Evolutionary conservation across 1,140 invertebrate genomes (phyloP).

Genomic region (Parapsyche elsis): DNA sequence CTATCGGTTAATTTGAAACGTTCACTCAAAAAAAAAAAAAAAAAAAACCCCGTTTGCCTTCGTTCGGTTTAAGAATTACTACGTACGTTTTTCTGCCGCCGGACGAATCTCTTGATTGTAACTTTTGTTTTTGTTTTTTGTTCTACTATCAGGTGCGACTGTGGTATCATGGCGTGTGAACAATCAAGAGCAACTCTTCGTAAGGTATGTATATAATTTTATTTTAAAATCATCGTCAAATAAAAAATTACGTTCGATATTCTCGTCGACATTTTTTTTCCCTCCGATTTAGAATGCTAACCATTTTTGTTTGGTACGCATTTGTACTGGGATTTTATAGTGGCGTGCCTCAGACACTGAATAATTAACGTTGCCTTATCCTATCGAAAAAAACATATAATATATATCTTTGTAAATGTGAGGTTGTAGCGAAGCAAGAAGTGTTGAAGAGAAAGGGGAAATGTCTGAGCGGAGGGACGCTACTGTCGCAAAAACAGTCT

Average conservation of each 20-base stretch:
- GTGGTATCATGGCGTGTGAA: conserved; percentile 95
- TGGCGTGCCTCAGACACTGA: conserved; percentile 40
- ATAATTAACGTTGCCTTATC: conserved; percentile 48
- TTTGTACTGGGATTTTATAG: background rate
- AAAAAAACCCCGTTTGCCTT: conserved; percentile 19
- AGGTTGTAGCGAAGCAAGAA: conserved; percentile 17
- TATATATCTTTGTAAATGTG: conserved; percentile 2
- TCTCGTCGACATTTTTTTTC: background rate
- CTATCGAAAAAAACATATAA: conserved; percentile 36
- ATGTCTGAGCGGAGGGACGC: conserved; percentile 47
- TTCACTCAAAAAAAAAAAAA: too few species aligned
- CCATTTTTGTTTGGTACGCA: too few species aligned
- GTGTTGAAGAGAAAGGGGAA: conserved; percentile 45
- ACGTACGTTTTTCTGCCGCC: background rate
- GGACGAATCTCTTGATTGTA: background rate
- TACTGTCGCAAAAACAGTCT: conserved; percentile 53
- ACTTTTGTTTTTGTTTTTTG: conserved; percentile 1
- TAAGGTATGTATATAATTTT: conserved; percentile 80
- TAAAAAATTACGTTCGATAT: too few species aligned
- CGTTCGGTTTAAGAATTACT: background rate
- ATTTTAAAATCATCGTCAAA: too few species aligned
- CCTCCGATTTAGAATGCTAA: background rate
- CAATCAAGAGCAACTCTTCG: conserved; percentile 94
- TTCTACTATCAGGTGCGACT: conserved; percentile 78
- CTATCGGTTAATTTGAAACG: background rate